Base-by-base conservation (phyloP, 2,797 vertebrate genomes). In the Zonotrichia albicollis region DNA sequence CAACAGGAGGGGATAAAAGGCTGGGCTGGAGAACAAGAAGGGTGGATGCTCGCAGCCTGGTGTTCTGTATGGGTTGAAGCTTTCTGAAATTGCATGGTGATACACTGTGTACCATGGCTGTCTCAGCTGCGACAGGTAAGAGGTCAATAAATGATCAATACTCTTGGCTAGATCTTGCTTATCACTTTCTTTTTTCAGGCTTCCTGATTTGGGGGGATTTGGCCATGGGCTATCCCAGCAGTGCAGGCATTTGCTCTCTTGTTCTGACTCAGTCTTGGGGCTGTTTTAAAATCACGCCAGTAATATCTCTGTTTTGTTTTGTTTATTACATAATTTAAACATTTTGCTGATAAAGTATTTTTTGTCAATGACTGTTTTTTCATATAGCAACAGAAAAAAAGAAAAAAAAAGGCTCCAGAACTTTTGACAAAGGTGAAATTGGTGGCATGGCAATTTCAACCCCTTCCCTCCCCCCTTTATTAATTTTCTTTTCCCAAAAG, bases 251-350 rank as follows among this genome's bases (percentile, higher is more conserved):
- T 77, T 66, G 22, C 1, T 4, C 8, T 78, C 54, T 53, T 5
- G 3, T 38, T 32, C 22, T 89, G 38, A 54, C 20, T 73, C 0
- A 0, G 8, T 51, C 70, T 79, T 30, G 27, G 54, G 36, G 17
- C 50, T 92, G 19, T 71, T 91, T 65, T 42, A 48, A 96, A 94
- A 77, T 62, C 42, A 94, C 70, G 77, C 64, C 43, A 84, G 55
- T 88, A 88, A 92, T 81, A 82, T 72, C 65, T 96, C 91, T 82
- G 36, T 92, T 96, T 95, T 96, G 25, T 84, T 93, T 95, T 95
- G 74, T 96, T 96, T 98, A 98, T 98, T 98, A 97, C 94, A 92
- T 97, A 96, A 96, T 97, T 95, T 96, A 97, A 97, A 97, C 94
- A 96, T 96, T 97, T 98, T 96, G 92, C 95, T 95, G 95, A 97